Percentiles rank a stretch among this genome's conserved stretches.
These are phyloP conservation scores for Zeus faber DNA, from an alignment of 2,113 vertebrate genomes.

Conservation along the genomic window DNA sequence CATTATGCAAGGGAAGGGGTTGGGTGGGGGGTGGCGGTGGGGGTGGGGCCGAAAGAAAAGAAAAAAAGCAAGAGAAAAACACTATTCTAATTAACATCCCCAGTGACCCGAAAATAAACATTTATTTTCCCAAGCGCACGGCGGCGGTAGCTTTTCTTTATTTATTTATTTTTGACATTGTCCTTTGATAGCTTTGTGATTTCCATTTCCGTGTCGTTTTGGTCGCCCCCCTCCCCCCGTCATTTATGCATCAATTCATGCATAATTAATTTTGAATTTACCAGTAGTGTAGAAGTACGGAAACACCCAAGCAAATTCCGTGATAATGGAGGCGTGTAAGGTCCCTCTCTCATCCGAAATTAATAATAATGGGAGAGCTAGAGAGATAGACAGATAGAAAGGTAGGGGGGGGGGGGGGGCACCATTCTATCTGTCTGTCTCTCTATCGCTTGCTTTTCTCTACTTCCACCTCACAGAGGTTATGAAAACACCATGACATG, in stretches of 20 bases:
- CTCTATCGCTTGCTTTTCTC: too few species aligned
- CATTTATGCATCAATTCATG: constrained; percentile 81
- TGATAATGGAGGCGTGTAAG: constrained; percentile 69
- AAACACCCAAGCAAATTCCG: constrained; percentile 71
- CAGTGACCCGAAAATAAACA: constrained; percentile 83
- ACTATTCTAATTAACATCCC: constrained; percentile 87
- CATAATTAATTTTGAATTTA: constrained; percentile 83
- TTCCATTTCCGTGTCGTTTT: constrained; percentile 63
- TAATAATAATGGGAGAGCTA: constrained; percentile 33
- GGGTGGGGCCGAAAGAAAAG: constrained; percentile 15
- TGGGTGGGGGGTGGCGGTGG: too few species aligned
- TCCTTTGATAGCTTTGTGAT: constrained; percentile 74
- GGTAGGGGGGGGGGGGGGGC: too few species aligned
- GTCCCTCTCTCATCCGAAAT: constrained; percentile 32
- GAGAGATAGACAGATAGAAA: too few species aligned
- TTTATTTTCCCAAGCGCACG: constrained; percentile 70
- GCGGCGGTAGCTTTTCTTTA: too few species aligned
- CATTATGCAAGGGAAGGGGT: too few species aligned
- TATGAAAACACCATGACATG: too few species aligned
- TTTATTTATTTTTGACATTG: constrained; percentile 63
- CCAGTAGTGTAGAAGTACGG: constrained; percentile 72
- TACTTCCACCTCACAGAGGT: too few species aligned
- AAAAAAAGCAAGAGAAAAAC: constrained; percentile 59
- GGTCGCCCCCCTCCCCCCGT: constrained; percentile 26
- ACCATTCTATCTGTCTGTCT: too few species aligned